phyloP scores from a whole-genome alignment of 2,888 invertebrate genomes.

The Metopia argyrocephala region DNA sequence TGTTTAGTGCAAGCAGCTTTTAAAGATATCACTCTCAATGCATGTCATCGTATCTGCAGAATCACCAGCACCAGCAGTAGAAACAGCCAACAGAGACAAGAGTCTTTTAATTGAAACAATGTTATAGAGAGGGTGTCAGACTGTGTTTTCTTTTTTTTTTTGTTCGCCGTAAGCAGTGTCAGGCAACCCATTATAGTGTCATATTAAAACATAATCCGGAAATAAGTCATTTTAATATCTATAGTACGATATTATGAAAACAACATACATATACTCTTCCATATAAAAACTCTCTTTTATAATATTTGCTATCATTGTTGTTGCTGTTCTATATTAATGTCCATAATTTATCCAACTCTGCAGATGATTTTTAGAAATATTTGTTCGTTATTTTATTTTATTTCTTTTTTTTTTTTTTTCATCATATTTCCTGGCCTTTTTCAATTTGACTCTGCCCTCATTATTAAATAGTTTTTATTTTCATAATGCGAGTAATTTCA shows the following conservation, averaged over 20 bases:
- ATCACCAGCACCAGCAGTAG: neutral
- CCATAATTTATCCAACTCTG: slow-evolving; percentile 23
- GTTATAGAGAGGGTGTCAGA: too few species aligned
- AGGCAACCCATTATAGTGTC: slow-evolving; percentile 57
- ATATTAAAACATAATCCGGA: slow-evolving; percentile 64
- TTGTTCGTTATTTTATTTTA: neutral
- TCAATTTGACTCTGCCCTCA: neutral
- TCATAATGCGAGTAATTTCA: neutral
- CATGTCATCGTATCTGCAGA: too few species aligned
- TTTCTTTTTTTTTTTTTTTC: neutral
- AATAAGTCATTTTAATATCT: slow-evolving; percentile 62
- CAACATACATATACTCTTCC: neutral
- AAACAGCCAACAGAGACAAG: neutral
- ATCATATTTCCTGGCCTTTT: neutral
- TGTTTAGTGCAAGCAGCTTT: too few species aligned
- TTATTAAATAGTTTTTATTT: neutral
- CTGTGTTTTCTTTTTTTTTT: too few species aligned
- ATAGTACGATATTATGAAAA: slow-evolving; percentile 27
- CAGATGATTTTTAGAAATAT: slow-evolving; percentile 47
- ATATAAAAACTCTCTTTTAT: too few species aligned
- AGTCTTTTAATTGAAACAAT: neutral
- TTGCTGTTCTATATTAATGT: too few species aligned
- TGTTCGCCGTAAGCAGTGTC: slow-evolving; percentile 19
- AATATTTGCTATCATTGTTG: too few species aligned
- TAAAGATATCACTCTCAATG: too few species aligned